A percentile compares a stretch with the other conserved stretches of the same genome.
Evolutionary conservation across 2,113 vertebrate species (phyloP).

Genomic region (Aptenodytes forsteri): DNA sequence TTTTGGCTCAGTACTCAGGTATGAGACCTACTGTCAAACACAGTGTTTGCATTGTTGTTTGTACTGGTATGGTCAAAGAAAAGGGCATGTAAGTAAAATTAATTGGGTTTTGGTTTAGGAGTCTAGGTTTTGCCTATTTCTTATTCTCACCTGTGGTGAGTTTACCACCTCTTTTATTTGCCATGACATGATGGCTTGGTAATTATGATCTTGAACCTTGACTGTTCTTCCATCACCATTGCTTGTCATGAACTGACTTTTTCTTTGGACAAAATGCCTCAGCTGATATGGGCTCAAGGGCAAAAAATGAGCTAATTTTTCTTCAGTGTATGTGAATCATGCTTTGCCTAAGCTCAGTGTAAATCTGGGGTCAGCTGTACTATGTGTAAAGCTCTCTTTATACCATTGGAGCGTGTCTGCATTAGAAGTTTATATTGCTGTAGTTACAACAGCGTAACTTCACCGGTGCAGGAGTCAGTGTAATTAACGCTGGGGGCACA

Average conservation of each 20-base stretch:
- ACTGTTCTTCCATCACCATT: neutral
- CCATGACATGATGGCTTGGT: neutral
- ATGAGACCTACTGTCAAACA: neutral
- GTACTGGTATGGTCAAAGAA: neutral
- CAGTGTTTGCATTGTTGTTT: neutral
- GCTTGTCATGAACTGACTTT: neutral
- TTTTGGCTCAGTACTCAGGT: neutral
- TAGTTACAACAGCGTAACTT: neutral
- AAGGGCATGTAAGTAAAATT: neutral
- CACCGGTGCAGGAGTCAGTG: neutral
- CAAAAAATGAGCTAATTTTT: neutral
- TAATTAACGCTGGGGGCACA: neutral
- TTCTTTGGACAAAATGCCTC: neutral
- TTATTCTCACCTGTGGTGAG: neutral
- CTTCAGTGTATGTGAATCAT: neutral
- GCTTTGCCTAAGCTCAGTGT: neutral
- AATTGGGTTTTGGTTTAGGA: neutral
- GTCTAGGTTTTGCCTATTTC: neutral
- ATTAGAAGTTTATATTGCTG: slow-evolving; percentile 16
- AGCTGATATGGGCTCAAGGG: neutral
- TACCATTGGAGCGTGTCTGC: neutral
- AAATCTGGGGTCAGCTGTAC: neutral
- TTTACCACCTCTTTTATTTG: neutral
- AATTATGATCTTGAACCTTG: neutral
- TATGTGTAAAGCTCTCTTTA: neutral